A percentile compares a stretch with the other conserved stretches of the same genome.
phyloP scores from a whole-genome alignment of 2,113 vertebrate species.

The Oxyruncus cristatus region DNA sequence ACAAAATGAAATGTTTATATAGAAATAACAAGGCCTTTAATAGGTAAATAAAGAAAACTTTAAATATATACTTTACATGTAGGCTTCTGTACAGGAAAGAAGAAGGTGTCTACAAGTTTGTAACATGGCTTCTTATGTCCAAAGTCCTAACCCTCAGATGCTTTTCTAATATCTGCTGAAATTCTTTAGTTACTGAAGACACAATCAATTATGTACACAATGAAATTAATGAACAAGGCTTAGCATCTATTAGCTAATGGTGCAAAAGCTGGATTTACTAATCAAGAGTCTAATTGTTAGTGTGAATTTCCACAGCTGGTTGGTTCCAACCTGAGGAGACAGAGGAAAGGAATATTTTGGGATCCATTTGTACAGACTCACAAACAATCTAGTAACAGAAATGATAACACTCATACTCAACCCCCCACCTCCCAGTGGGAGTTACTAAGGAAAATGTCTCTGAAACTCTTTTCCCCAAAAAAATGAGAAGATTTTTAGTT shows the following conservation, averaged over 20 bases:
- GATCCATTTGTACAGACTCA: neutral
- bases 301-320: neutral
- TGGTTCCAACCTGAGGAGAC: neutral
- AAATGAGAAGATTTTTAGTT: neutral
- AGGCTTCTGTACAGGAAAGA: neutral
- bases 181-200: neutral
- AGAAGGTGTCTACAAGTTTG: neutral
- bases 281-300: neutral
- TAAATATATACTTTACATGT: neutral
- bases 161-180: neutral
- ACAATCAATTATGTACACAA: neutral
- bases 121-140: neutral
- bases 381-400: neutral
- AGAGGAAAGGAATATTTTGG: neutral
- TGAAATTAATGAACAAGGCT: neutral
- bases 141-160: neutral
- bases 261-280: neutral
- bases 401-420: neutral
- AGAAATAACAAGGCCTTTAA: neutral
- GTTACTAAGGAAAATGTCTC: neutral
- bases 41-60: neutral
- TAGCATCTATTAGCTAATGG: neutral
- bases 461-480: neutral
- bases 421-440: neutral
- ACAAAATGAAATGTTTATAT: neutral